These are phyloP conservation scores for Drosophila eugracilis DNA, from an alignment of 1,140 invertebrate species.

Conservation along the genomic window DNA sequence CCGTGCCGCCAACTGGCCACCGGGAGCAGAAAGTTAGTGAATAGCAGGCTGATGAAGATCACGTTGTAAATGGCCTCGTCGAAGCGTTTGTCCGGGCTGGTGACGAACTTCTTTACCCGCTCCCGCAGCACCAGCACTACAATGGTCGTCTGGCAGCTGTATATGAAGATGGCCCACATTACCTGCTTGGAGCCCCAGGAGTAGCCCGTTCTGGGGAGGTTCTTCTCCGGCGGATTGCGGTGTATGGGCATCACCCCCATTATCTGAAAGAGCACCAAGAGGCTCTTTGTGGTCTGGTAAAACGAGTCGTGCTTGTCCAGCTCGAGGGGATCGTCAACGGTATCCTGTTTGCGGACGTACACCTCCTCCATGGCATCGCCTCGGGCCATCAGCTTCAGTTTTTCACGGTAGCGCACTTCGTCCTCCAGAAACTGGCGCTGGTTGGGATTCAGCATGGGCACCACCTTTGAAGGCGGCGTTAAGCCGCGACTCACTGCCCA, in stretches of 20 bases:
- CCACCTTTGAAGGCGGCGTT: constrained; percentile 70
- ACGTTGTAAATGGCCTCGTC: constrained; percentile 90
- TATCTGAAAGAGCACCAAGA: constrained; percentile 89
- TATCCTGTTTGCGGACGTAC: constrained; percentile 74
- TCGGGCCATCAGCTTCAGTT: constrained; percentile 65
- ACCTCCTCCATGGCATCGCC: constrained; percentile 64
- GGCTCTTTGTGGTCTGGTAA: constrained; percentile 88
- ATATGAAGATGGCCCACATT: constrained; percentile 87
- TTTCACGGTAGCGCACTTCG: constrained; percentile 77
- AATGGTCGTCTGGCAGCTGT: constrained; percentile 86
- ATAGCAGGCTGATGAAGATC: constrained; percentile 89
- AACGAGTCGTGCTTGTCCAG: constrained; percentile 88
- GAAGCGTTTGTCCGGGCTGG: constrained; percentile 87
- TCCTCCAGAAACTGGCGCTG: constrained; percentile 83
- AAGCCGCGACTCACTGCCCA: constrained; percentile 76
- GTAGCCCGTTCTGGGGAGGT: constrained; percentile 86
- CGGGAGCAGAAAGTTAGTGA: constrained; percentile 88
- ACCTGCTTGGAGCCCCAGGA: constrained; percentile 87
- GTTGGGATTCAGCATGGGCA: constrained; percentile 82
- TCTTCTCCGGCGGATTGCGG: constrained; percentile 86
- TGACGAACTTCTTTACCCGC: constrained; percentile 86
- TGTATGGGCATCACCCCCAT: constrained; percentile 91
- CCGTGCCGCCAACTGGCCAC: constrained; percentile 89
- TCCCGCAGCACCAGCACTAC: constrained; percentile 86
- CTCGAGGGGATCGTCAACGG: constrained; percentile 78